These are phyloP conservation scores for Listronotus oregonensis DNA, from an alignment of 1,140 invertebrate species.

Conservation along the genomic window DNA sequence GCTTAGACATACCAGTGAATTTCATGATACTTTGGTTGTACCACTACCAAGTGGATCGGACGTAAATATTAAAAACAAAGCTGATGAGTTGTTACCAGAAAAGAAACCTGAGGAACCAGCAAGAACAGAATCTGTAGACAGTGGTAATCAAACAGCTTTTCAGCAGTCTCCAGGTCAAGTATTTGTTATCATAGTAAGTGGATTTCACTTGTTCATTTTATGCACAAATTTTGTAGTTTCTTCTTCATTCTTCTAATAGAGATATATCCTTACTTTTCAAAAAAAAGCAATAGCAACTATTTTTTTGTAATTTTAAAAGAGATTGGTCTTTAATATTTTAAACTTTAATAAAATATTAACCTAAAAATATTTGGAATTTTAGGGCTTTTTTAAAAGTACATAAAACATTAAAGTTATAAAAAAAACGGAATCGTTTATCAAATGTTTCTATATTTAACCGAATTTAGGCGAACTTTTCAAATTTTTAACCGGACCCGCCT, in stretches of 20 bases:
- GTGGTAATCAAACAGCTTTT: conserved; percentile 34
- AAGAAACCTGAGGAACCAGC: too few relatives aligned
- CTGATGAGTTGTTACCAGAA: background rate
- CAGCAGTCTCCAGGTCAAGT: conserved; percentile 53
- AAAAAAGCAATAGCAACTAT: too few relatives aligned
- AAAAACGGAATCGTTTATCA: too few relatives aligned
- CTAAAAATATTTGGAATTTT: too few relatives aligned
- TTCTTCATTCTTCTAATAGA: background rate
- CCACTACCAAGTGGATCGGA: conserved; percentile 24
- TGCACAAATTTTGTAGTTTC: background rate
- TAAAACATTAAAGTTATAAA: too few relatives aligned
- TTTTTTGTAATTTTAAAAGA: too few relatives aligned
- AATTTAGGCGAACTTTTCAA: too few relatives aligned
- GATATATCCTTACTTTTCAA: background rate
- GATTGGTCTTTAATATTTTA: too few relatives aligned
- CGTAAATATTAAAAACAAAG: conserved; percentile 33
- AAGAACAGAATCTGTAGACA: conserved; percentile 9
- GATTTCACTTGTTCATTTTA: conserved; percentile 23
- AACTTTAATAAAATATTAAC: too few relatives aligned
- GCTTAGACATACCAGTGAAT: conserved; percentile 42
- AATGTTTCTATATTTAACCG: too few relatives aligned
- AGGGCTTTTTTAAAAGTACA: too few relatives aligned
- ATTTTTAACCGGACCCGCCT: too few relatives aligned
- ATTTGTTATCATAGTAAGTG: conserved; percentile 57
- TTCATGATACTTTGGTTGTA: conserved; percentile 41